Evolutionary conservation across 1,140 invertebrate genomes (phyloP).

Genomic region (Melipona quadrifasciata): DNA sequence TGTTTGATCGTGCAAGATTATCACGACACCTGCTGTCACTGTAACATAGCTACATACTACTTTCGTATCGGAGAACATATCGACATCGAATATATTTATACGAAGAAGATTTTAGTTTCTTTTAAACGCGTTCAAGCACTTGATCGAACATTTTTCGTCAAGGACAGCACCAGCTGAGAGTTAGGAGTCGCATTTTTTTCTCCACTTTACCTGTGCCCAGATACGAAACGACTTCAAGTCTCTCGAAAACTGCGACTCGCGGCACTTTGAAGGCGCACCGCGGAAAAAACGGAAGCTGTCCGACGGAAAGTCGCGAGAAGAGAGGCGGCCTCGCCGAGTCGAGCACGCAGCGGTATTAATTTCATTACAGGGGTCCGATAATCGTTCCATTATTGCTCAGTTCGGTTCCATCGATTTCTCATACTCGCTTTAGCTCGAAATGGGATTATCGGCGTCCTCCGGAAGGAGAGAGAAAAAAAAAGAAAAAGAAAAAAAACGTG

Average conservation of each 20-base stretch:
- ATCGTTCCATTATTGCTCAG: conserved; percentile 7
- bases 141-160: no score
- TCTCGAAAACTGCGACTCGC: not conserved
- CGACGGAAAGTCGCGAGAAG: not conserved
- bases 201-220: no score
- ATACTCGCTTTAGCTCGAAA: conserved; percentile 7
- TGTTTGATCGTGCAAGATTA: no score
- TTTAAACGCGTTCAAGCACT: no score
- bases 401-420: not conserved
- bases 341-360: conserved; percentile 1
- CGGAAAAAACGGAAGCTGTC: not conserved
- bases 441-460: not conserved
- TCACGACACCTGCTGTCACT: no score
- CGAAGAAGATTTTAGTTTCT: no score
- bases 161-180: no score
- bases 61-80: no score
- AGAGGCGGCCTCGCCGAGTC: not conserved
- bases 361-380: conserved; percentile 6
- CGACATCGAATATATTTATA: no score
- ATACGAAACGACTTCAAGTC: no score
- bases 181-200: no score
- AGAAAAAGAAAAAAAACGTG: not conserved
- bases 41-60: no score
- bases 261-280: not conserved
- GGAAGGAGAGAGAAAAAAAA: not conserved